phyloP scores from a whole-genome alignment of 2,113 vertebrate genomes.

The Ptilorrhoa leucosticta region DNA sequence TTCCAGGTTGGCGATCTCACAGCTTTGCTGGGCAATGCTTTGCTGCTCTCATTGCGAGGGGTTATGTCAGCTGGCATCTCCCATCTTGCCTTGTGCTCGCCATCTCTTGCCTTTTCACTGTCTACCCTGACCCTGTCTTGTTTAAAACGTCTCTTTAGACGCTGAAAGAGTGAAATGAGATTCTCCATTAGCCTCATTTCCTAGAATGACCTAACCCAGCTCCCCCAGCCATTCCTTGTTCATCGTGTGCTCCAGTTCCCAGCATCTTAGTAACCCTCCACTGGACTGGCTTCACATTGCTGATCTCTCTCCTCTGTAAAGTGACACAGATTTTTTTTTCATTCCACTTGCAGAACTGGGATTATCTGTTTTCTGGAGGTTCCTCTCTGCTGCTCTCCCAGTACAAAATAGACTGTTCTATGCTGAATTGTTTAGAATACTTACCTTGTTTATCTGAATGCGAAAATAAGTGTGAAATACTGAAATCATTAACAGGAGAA shows the following conservation, averaged over 20 bases:
- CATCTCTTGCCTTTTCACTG: not conserved
- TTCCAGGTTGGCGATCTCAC: not conserved
- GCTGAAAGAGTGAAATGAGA: not conserved
- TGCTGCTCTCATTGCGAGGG: rapidly evolving
- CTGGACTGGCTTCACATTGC: not conserved
- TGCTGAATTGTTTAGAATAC: not conserved
- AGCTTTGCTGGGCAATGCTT: not conserved
- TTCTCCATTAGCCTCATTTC: not conserved
- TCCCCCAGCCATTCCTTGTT: not conserved
- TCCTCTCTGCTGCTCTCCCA: not conserved
- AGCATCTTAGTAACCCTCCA: not conserved
- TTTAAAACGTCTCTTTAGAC: not conserved
- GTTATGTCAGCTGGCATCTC: not conserved
- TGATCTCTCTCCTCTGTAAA: not conserved
- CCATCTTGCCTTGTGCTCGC: not conserved
- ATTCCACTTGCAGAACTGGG: not conserved
- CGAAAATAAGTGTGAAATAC: not conserved
- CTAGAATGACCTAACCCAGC: not conserved
- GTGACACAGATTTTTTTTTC: rapidly evolving
- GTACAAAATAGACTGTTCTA: not conserved
- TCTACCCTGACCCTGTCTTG: not conserved
- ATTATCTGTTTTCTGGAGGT: not conserved
- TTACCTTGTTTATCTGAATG: not conserved
- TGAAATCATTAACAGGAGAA: not conserved
- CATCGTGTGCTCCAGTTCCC: not conserved